Evolutionary conservation across 2,888 invertebrate species (phyloP).

Genomic region (Spilosoma lubricipeda): DNA sequence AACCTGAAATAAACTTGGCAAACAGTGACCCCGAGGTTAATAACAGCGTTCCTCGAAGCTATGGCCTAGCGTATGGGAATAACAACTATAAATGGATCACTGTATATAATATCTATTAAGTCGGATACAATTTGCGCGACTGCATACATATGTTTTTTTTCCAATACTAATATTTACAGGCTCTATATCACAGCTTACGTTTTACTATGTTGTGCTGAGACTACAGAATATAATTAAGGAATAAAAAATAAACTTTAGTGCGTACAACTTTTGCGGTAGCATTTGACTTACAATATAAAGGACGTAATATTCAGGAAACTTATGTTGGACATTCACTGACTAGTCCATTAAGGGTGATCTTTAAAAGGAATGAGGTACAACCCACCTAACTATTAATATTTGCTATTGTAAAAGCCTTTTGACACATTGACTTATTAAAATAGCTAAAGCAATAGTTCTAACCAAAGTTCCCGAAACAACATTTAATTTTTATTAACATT

Average conservation of each 20-base stretch:
- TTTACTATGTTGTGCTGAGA: conserved; percentile 68
- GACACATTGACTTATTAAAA: conserved; percentile 32
- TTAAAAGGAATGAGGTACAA: background rate
- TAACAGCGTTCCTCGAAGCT: background rate
- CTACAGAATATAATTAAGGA: conserved; percentile 43
- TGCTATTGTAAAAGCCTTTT: conserved; percentile 33
- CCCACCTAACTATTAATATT: conserved; percentile 4
- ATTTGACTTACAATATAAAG: conserved; percentile 23
- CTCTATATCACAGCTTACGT: conserved; percentile 84
- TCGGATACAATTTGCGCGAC: conserved; percentile 42
- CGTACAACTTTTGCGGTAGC: conserved; percentile 22
- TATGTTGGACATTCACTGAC: conserved; percentile 43
- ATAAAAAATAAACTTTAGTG: conserved; percentile 40
- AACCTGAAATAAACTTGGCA: conserved; percentile 17
- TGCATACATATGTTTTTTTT: conserved; percentile 40
- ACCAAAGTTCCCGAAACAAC: conserved; percentile 38
- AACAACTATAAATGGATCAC: conserved; percentile 37
- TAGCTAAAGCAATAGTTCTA: conserved; percentile 37
- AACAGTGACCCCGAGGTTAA: background rate
- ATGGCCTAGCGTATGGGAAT: background rate
- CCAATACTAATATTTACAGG: conserved; percentile 75
- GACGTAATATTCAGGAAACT: conserved; percentile 29
- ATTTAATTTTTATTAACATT: conserved; percentile 24
- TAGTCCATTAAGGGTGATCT: conserved; percentile 32
- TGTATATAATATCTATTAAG: conserved; percentile 36